Evolutionary conservation across 2,797 vertebrate species (phyloP), one percentile per base, ranked within the genome.

Genomic region (Aeoliscus strigatus): DNA sequence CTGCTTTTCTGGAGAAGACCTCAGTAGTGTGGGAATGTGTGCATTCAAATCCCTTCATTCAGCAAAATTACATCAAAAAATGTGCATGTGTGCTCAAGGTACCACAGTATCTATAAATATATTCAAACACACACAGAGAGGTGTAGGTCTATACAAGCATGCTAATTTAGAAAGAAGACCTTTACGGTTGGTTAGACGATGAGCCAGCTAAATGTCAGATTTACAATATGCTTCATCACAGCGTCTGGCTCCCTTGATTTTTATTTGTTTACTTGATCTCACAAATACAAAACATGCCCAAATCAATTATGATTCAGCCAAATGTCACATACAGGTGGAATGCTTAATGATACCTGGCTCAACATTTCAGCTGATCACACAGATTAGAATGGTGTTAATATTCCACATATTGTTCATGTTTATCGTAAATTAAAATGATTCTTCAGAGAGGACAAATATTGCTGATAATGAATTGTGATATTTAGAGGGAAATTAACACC

Each of bases 191-290:
- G 58, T 51, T 55, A 61, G 46, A 70, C 58, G 13, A 29, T 7
- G 43, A 66, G 59, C 46, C 56, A 40, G 57, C 59, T 64, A 82
- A 86, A 86, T 82, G 82, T 79, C 85, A 88, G 51, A 58, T 54
- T 75, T 70, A 49, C 57, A 60, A 65, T n/a, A 72, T 48, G 42
- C 52, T 64, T 42, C 53, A 39, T 67, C 51, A 47, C 35, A 39
- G 35, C 4, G 39, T 72, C 63, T 53, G 60, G 47, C 31, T 57
- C 26, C 31, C 68, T 72, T 76, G 56, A 77, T 77, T 79, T 77
- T 59, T 54, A 65, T 69, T 60, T 55, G 66, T 79, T 79, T 70
- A 57, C 58, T 68, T 53, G 23, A 53, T 68, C 64, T 51, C 58
- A 51, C 57, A 66, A 60, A 75, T 36, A 60, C 36, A 60, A 36